Evolutionary conservation across 2,888 invertebrate genomes (phyloP), one percentile per base, ranked within the genome.

Genomic region (Diadegma fenestrale): DNA sequence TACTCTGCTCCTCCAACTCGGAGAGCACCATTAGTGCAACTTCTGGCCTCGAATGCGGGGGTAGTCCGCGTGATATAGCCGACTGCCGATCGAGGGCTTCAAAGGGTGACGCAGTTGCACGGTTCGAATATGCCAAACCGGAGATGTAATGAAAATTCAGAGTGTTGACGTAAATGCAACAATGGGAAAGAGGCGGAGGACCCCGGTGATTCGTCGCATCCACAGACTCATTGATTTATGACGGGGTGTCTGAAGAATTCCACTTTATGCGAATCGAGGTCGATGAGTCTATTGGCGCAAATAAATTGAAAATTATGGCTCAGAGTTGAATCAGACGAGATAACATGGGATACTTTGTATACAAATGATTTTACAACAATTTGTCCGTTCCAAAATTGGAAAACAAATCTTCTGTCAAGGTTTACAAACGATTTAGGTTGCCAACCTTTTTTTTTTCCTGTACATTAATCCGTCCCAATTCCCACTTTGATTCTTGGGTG

Each of bases 21-120:
- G 69, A 66, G 73, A 61, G 84, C 64, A 48, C 81, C 81, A 84
- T 84, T 81, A 81, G 72, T 58, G n/a, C 26, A 81, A 54, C 58
- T 81, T 84, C 68, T 72, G 73, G 63, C 14, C 41, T 61, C 72
- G 45, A 77, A 81, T 63, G 72, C 72, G 71, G 45, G 12, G 51
- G 48, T 37, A 22, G 30, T 7, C 14, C 17, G 30, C n/a, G 51
- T 8, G 54, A 17, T 37, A 22, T 7, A 19, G 45, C 43, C 19
- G 33, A 41, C 17, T 43, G 43, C 43, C 10, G 51, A 22, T 12
- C 10, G 51, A 22, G 51, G 51, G 10, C n/a, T 51, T 22, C 10
- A 19, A 6, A 6, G n/a, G 48, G 48, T 10, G 37, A 22, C 30
- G 14, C 17, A 37, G 54, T 41, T 80, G 51, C 80, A 45, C 68